Evolutionary conservation across 2,888 invertebrate genomes (phyloP), one percentile per base, ranked within the genome.

Genomic region (Caenorhabditis japonica): DNA sequence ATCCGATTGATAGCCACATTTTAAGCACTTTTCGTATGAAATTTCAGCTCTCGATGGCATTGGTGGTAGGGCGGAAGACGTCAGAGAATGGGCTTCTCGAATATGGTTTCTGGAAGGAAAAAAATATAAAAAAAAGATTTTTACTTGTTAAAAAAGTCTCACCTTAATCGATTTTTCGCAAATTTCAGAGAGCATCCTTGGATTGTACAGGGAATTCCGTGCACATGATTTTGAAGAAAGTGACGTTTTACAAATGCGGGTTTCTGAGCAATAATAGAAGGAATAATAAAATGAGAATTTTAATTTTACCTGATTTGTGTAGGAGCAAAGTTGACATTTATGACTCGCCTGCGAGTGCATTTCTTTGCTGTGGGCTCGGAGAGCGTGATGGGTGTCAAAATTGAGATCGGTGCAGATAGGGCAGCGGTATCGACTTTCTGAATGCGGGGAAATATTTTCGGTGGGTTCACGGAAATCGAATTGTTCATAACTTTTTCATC

Each of bases 201-300:
- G 13, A 79, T 23, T 0, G 80, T 74, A 38, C 80, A 81, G 38
- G 52, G 36, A 8, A 80, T 23, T 44, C 79, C 80, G 13, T 62
- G 43, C 15, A 56, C 27, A 47, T 81, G 80, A 21, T 53, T 70
- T 36, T 30, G 49, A 23, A 43, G 44, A 13, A 76, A 43, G 43
- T 81, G 80, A 5, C 66, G 62, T 7, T 38, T 44, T 4, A 80
- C 58, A 21, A 23, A 27, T 1, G 38, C 34, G 3, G 33, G 58
- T 23, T 15, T 55, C 77, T 77, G 47, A n/a, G n/a, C n/a, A n/a
- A n/a, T n/a, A n/a, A n/a, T n/a, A n/a, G n/a, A n/a, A n/a, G n/a
- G n/a, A n/a, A n/a, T n/a, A n/a, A n/a, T n/a, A n/a, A 44, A 76
- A 49, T 19, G 25, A 43, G 10, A 10, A 21, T 33, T 33, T 36